Evolutionary conservation across 1,140 invertebrate species (phyloP), one percentile per base, ranked within the genome.

Genomic region (Riptortus pedestris): DNA sequence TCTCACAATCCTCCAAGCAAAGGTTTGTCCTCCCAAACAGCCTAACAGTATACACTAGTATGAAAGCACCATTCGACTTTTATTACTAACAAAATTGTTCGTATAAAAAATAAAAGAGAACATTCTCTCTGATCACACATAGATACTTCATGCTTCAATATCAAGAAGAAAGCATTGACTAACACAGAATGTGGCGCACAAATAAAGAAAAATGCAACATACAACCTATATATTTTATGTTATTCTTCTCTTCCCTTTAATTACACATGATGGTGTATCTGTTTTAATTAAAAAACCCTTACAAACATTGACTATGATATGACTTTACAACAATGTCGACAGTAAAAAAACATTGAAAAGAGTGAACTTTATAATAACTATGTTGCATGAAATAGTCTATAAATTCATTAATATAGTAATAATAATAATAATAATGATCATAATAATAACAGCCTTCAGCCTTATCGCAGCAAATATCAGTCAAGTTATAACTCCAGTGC

Each of bases 401-500:
- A 38, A 5, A 51, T 51, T 20, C 11, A 51, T 11, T 11, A 20
- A 51, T 51, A 22, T n/a, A 51, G 9, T 51, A 51, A 51, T 24
- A 20, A 51, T 51, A 20, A 51, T 20, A 51, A 51, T 51, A 51
- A 51, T 51, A 51, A 20, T 51, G 24, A 51, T 51, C 11, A 51
- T 20, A 20, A 51, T 51, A 51, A 51, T 51, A 51, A 51, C 48
- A 51, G 48, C 43, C 43, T 45, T 45, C 43, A 45, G 43, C 48
- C 22, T 51, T 51, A 51, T 51, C 48, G 48, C 48, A 51, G 22
- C 48, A 51, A 18, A 51, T 51, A 51, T 51, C 48, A 51, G 48
- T 51, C 48, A 51, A 20, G 18, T 51, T 20, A 51, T 20, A 51
- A 51, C 48, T 51, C 48, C 3, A 51, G 48, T 51, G 22, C 48